Evolutionary conservation across 2,797 vertebrate species (phyloP).

Genomic region (Percopsis omiscomaycus): DNA sequence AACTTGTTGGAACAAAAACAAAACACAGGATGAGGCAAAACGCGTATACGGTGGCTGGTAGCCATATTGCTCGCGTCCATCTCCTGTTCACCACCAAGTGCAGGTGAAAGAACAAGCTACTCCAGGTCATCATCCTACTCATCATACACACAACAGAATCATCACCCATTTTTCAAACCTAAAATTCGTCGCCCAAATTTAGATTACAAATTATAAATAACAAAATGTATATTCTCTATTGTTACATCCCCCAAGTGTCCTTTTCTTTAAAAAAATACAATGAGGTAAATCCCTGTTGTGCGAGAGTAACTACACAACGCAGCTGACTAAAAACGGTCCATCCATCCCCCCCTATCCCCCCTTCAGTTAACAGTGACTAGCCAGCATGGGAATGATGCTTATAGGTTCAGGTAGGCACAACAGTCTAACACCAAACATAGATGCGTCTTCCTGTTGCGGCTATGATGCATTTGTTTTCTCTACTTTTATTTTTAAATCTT

Average conservation of each 20-base stretch:
- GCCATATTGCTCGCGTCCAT: not conserved
- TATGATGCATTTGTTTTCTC: conserved; percentile 15
- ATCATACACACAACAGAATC: not conserved
- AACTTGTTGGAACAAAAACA: conserved; percentile 18
- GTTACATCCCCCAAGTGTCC: conserved; percentile 8
- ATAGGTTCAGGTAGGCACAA: conserved; percentile 49
- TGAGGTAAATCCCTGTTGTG: conserved; percentile 65
- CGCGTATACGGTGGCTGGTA: conserved; percentile 36
- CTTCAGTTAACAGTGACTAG: conserved; percentile 31
- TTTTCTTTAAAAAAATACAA: conserved; percentile 35
- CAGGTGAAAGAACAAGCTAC: conserved; percentile 33
- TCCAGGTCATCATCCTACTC: not conserved
- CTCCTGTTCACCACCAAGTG: conserved; percentile 18
- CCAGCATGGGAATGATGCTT: conserved; percentile 45
- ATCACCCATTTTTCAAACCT: not conserved
- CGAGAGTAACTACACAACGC: conserved; percentile 47
- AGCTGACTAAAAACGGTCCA: conserved; percentile 17
- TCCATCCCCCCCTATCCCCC: conserved; percentile 1
- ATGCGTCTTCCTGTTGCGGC: too few relatives aligned
- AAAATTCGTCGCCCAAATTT: conserved; percentile 28
- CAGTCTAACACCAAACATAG: conserved; percentile 13
- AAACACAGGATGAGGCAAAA: conserved; percentile 14
- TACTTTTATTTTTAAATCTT: conserved; percentile 19
- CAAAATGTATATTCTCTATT: conserved; percentile 18
- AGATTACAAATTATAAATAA: conserved; percentile 17